These are phyloP conservation scores for Perdita meconis DNA, from an alignment of 2,888 invertebrate species.

Conservation along the genomic window DNA sequence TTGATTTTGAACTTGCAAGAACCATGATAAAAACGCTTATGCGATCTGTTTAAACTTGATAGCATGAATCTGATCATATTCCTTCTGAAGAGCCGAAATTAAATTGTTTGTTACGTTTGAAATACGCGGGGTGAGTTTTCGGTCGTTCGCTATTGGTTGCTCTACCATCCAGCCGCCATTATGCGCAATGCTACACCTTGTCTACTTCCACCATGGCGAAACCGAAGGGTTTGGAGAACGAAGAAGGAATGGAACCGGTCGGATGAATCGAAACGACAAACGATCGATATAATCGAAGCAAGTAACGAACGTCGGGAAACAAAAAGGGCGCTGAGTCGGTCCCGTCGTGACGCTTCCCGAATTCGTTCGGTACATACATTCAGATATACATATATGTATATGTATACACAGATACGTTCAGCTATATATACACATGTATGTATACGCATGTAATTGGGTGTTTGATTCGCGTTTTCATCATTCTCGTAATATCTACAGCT, in stretches of 20 bases:
- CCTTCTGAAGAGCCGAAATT: no score
- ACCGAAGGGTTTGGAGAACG: no score
- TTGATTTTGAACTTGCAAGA: no score
- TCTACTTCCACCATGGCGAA: no score
- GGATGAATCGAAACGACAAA: background rate
- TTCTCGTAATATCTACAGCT: slow-evolving; percentile 77
- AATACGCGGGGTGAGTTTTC: no score
- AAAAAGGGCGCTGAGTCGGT: slow-evolving; percentile 47
- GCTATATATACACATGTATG: slow-evolving; percentile 39
- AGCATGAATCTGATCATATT: no score
- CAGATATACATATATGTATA: slow-evolving; percentile 51
- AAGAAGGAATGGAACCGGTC: background rate
- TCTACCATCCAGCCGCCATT: no score
- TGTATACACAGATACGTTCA: slow-evolving; percentile 32
- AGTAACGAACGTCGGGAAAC: slow-evolving; percentile 8
- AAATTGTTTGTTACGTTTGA: no score
- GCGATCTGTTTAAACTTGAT: no score
- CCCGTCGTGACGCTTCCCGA: slow-evolving; percentile 60
- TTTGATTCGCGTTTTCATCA: slow-evolving; percentile 79
- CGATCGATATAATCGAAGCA: background rate
- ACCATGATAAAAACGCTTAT: no score
- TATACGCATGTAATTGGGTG: slow-evolving; percentile 63
- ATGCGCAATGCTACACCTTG: no score
- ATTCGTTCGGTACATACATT: slow-evolving; percentile 46
- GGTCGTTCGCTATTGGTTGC: no score